phyloP scores from a whole-genome alignment of 2,888 invertebrate genomes.

The Chrysomela aeneicollis region DNA sequence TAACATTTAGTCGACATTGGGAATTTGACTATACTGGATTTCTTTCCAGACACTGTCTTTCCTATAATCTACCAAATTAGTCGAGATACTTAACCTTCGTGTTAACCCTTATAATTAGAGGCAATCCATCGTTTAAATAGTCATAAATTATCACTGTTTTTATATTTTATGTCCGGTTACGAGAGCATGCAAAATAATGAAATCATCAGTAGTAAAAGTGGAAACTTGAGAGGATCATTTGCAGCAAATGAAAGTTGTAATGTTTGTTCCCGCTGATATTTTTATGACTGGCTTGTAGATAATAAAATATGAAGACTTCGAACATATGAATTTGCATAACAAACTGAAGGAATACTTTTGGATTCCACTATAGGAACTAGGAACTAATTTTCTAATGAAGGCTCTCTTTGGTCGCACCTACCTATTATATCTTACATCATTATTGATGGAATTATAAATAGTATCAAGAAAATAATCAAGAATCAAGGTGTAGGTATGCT shows the following conservation, averaged over 20 bases:
- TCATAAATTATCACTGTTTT: neutral
- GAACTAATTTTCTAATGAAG: neutral
- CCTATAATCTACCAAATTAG: slow-evolving; percentile 9
- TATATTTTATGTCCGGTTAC: slow-evolving; percentile 12
- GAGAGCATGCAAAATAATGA: slow-evolving; percentile 1
- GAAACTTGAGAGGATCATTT: neutral
- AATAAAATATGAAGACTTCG: slow-evolving; percentile 5
- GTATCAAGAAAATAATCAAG: too few relatives aligned
- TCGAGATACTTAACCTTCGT: slow-evolving; percentile 22
- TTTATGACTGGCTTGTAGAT: neutral
- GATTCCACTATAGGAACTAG: neutral
- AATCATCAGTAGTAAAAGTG: neutral
- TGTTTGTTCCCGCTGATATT: slow-evolving; percentile 5
- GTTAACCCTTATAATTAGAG: slow-evolving; percentile 13
- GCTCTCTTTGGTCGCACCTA: too few relatives aligned
- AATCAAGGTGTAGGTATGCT: too few relatives aligned
- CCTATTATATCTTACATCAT: too few relatives aligned
- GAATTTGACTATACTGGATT: neutral
- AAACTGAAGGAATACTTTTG: neutral
- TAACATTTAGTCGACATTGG: too few relatives aligned
- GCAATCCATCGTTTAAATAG: slow-evolving; percentile 10
- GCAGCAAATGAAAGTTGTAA: slow-evolving; percentile 13
- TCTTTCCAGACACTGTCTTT: neutral
- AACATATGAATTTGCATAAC: neutral
- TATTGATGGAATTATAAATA: too few relatives aligned